Conservation (phyloP, 1,140 invertebrate species). For the Triops cancriformis region DNA sequence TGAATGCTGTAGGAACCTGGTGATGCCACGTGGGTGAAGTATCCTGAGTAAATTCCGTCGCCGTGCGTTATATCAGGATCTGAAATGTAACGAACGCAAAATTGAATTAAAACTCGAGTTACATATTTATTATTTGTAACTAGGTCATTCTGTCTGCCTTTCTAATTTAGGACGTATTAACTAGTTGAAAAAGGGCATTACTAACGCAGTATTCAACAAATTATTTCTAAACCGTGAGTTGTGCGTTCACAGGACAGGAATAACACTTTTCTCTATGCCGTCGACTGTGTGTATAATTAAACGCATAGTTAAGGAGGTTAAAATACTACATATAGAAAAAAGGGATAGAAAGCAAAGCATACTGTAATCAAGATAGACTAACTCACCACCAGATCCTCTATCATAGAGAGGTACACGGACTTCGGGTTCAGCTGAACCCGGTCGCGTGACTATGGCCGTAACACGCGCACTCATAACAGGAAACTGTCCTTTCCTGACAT, state of each 20-base stretch:
- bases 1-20: constrained; percentile 34
- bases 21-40: constrained; percentile 35
- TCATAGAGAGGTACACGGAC: constrained; percentile 20
- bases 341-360: too few species aligned
- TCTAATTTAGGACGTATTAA: too few species aligned
- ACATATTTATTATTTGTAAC: neutral
- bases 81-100: constrained; percentile 28
- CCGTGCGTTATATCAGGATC: constrained; percentile 40
- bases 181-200: too few species aligned
- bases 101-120: neutral
- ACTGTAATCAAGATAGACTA: too few species aligned
- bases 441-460: constrained; percentile 21
- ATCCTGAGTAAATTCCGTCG: constrained; percentile 42
- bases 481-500: constrained; percentile 18
- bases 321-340: too few species aligned
- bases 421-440: neutral
- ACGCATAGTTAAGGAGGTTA: too few species aligned
- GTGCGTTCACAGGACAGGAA: too few species aligned
- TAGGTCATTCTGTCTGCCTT: too few species aligned
- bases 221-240: too few species aligned
- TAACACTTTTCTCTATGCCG: too few species aligned
- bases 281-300: too few species aligned
- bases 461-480: constrained; percentile 24
- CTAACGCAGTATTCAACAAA: neutral
- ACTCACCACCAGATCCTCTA: constrained; percentile 26